Evolutionary conservation across 2,113 vertebrate species (phyloP).

Genomic region (Pomatostomus ruficeps): DNA sequence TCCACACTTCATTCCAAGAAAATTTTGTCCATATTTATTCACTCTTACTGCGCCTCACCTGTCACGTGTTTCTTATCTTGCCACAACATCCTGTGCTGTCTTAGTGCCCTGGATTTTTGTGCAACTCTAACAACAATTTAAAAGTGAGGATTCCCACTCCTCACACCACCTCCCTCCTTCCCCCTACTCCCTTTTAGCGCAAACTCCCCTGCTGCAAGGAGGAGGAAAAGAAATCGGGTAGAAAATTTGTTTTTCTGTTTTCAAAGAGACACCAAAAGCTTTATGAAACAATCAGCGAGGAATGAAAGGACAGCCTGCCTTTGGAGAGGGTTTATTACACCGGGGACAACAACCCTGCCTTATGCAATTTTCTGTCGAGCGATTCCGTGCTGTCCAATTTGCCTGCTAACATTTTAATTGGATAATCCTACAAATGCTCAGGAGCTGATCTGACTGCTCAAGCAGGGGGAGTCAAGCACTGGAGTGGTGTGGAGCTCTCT

Average conservation of each 20-base stretch:
- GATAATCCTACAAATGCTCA: neutral
- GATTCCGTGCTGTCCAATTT: neutral
- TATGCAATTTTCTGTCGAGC: neutral
- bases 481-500: neutral
- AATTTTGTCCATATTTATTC: neutral
- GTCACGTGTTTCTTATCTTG: accelerated
- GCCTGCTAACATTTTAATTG: neutral
- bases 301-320: neutral
- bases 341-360: neutral
- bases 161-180: neutral
- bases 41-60: neutral
- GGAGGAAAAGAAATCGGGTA: neutral
- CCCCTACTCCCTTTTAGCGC: neutral
- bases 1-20: neutral
- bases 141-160: neutral
- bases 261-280: neutral
- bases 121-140: neutral
- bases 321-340: neutral
- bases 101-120: neutral
- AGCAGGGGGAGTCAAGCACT: neutral
- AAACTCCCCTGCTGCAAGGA: neutral
- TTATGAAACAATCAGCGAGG: neutral
- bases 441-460: neutral
- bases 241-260: neutral
- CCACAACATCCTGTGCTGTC: neutral